phyloP scores from a whole-genome alignment of 2,797 vertebrate genomes.

The Helostoma temminkii region DNA sequence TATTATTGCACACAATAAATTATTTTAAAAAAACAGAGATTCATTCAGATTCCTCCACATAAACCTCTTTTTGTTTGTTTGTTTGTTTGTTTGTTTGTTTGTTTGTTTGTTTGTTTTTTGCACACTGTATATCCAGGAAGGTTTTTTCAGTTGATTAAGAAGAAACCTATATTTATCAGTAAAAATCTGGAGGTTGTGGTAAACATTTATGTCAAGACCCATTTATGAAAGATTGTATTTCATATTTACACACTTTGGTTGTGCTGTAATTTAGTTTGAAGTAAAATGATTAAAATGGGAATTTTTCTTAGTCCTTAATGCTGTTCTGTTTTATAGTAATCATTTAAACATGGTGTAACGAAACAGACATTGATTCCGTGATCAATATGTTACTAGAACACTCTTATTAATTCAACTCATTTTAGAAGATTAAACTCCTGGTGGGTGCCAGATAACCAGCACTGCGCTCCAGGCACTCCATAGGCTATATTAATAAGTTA shows the following conservation, averaged over 20 bases:
- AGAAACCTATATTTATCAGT: slow-evolving; percentile 21
- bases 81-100: slow-evolving; percentile 14
- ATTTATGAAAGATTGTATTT: slow-evolving; percentile 20
- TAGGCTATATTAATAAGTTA: slow-evolving; percentile 77
- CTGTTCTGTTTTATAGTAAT: slow-evolving; percentile 65
- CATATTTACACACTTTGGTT: slow-evolving; percentile 11
- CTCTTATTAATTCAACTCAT: slow-evolving; percentile 79
- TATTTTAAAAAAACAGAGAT: not conserved
- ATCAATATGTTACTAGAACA: slow-evolving; percentile 78
- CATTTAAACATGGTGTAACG: slow-evolving; percentile 55
- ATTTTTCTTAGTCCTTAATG: slow-evolving; percentile 43
- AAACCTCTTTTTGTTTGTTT: too few relatives aligned
- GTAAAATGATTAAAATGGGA: slow-evolving; percentile 50
- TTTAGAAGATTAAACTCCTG: slow-evolving; percentile 75
- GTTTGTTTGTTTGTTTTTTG: slow-evolving; percentile 10
- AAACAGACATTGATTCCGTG: slow-evolving; percentile 75
- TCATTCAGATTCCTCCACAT: not conserved
- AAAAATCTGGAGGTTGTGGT: slow-evolving; percentile 18
- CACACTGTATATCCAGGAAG: not conserved
- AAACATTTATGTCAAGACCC: slow-evolving; percentile 11
- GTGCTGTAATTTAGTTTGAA: slow-evolving; percentile 44
- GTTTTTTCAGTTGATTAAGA: not conserved
- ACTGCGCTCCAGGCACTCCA: slow-evolving; percentile 57
- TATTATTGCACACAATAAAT: not conserved
- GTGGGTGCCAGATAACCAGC: slow-evolving; percentile 72